phyloP scores from a whole-genome alignment of 2,888 invertebrate species.

The Dinocampus coccinellae region DNA sequence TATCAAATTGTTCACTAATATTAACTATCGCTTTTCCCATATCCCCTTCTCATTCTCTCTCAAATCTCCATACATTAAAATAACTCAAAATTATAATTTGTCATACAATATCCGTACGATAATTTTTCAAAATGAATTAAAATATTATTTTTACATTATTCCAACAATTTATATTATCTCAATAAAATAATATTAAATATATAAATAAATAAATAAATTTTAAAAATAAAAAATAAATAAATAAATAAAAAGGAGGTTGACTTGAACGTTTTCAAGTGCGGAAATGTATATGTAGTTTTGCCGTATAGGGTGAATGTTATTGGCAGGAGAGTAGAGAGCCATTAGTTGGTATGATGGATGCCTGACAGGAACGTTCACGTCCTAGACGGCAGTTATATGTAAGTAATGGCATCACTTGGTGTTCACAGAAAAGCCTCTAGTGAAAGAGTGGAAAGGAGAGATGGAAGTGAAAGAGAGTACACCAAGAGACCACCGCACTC shows the following conservation, averaged over 20 bases:
- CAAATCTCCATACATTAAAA: not conserved
- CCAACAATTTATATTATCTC: too few species aligned
- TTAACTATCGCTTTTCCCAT: slow-evolving; percentile 57
- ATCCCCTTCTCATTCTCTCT: slow-evolving; percentile 46
- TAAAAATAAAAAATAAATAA: slow-evolving; percentile 48
- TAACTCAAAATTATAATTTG: slow-evolving; percentile 38
- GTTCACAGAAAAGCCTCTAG: slow-evolving; percentile 60
- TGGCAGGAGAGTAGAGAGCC: slow-evolving; percentile 67
- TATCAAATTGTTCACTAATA: slow-evolving; percentile 66
- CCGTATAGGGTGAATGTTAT: slow-evolving; percentile 64
- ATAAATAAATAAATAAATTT: not conserved
- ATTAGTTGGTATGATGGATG: slow-evolving; percentile 69
- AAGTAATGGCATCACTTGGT: slow-evolving; percentile 68
- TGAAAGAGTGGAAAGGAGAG: not conserved
- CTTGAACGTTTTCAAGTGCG: slow-evolving; percentile 37
- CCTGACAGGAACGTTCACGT: slow-evolving; percentile 66
- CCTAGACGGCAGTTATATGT: slow-evolving; percentile 67
- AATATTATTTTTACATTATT: not conserved
- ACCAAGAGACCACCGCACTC: slow-evolving; percentile 36
- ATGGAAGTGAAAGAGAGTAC: too few species aligned
- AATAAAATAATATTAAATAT: too few species aligned
- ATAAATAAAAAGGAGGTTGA: slow-evolving; percentile 39
- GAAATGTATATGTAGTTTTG: slow-evolving; percentile 19
- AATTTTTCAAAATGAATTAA: slow-evolving; percentile 24
- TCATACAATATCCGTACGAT: slow-evolving; percentile 40